Evolutionary conservation across 2,888 invertebrate species (phyloP), one percentile per base, ranked within the genome.

Genomic region (Meta bourneti): DNA sequence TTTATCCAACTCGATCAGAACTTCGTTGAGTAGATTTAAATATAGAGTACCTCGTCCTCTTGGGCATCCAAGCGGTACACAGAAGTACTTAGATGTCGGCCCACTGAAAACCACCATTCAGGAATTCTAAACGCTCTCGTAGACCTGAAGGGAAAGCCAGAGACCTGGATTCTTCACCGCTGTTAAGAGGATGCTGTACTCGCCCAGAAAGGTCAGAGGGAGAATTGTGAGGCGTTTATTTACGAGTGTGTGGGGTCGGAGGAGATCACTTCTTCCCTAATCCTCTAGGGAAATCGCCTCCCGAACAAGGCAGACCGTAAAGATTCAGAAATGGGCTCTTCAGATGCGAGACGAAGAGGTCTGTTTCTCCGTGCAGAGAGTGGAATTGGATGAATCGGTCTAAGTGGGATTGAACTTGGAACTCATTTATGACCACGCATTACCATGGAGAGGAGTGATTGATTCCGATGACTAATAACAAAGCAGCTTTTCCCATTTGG

Each of bases 221-320:
- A 34, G 34, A 34, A 4, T 34, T 34, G 34, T 11, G 7, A 79
- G 13, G 20, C 34, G 34, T 13, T 61, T 61, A 79, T 79, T 79
- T 61, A 79, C 34, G 13, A 78, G n/a, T 34, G 34, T 34, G 34
- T 34, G 34, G 34, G 61, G 61, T 52, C 20, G 16, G 9, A 52
- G 61, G 54, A 77, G 48, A 79, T 79, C 79, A 48, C 34, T 61
- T 61, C 34, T 6, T 16, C 34, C 7, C 61, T 54, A 61, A 79
- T 69, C 61, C 79, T 34, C 34, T 0, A 20, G 13, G 69, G 34
- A 69, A 79, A 79, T 79, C 20, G 61, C 6, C 5, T 79, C 6
- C 34, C 52, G 79, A 54, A 13, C 61, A 79, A 54, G 79, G 61
- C 20, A 34, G 34, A 61, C 16, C 79, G 16, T 69, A 79, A 79